Conservation (phyloP, 2,797 vertebrate genomes). For the Chaunax sp. region DNA sequence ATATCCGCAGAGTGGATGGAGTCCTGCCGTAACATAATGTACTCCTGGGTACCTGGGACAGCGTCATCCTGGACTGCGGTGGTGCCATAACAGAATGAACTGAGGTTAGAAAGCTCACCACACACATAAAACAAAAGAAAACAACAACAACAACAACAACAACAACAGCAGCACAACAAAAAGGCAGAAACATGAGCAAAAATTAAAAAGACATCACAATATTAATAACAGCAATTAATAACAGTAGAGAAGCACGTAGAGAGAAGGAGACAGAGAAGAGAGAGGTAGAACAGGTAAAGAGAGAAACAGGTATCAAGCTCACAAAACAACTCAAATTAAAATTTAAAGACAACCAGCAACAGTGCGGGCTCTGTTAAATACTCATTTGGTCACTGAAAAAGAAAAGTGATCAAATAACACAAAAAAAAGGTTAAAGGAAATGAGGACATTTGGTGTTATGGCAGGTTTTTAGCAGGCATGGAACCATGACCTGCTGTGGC, state of each 20-base stretch:
- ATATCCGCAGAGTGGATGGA: constrained; percentile 99
- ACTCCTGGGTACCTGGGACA: constrained; percentile 99
- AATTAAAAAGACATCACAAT: constrained; percentile 49
- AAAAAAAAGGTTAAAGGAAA: constrained; percentile 31
- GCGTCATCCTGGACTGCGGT: constrained; percentile 99
- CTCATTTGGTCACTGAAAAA: constrained; percentile 47
- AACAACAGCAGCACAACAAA: constrained; percentile 50
- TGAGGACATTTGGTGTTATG: constrained; percentile 39
- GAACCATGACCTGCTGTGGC: constrained; percentile 25
- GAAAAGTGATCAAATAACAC: constrained; percentile 48
- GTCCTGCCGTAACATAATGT: constrained; percentile 99
- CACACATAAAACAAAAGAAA: constrained; percentile 58
- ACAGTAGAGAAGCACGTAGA: background rate
- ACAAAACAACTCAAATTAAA: constrained; percentile 55
- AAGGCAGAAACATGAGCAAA: constrained; percentile 64
- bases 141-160: constrained; percentile 57
- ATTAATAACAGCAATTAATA: constrained; percentile 39
- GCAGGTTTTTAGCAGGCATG: constrained; percentile 45
- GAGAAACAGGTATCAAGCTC: constrained; percentile 53
- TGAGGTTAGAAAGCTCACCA: constrained; percentile 90
- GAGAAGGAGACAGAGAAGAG: constrained; percentile 40
- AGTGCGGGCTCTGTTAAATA: constrained; percentile 30
- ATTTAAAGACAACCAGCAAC: constrained; percentile 55
- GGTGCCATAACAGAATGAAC: constrained; percentile 98
- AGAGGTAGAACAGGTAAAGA: constrained; percentile 35